Evolutionary conservation across 2,888 invertebrate genomes (phyloP), one percentile per base, ranked within the genome.

Genomic region (Cartodere bifasciata): DNA sequence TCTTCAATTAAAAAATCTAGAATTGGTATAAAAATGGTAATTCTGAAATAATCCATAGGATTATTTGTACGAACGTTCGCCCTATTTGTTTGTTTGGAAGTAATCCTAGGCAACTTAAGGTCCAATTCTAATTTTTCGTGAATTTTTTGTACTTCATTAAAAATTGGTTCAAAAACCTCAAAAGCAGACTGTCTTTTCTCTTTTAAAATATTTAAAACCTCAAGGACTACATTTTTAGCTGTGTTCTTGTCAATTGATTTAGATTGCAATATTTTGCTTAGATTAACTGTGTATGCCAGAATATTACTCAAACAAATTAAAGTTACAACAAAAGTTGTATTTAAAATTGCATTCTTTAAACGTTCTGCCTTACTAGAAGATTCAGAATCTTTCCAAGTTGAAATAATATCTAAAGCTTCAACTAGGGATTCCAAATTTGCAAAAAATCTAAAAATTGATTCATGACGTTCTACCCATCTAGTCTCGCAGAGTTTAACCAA

Each of bases 401-500:
- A n/a, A n/a, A n/a, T n/a, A n/a, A n/a, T n/a, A n/a, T n/a, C n/a
- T n/a, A n/a, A n/a, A n/a, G n/a, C n/a, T n/a, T n/a, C n/a, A n/a
- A n/a, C n/a, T n/a, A n/a, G n/a, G n/a, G n/a, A n/a, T n/a, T n/a
- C n/a, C n/a, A n/a, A n/a, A n/a, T n/a, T n/a, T n/a, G n/a, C n/a
- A n/a, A n/a, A n/a, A n/a, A n/a, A n/a, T n/a, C n/a, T n/a, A n/a
- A n/a, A n/a, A n/a, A n/a, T n/a, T n/a, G n/a, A n/a, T n/a, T n/a
- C n/a, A n/a, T n/a, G n/a, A n/a, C n/a, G n/a, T n/a, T 20, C 20
- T 7, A 20, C 20, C 20, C 20, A 20, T 20, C 20, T 20, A 7
- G 20, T 20, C n/a, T 20, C 20, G n/a, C 20, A 20, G n/a, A 20
- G 20, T 7, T n/a, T 16, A 37, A 12, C 4, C 41, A 31, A 29